Evolutionary conservation across 2,888 invertebrate species (phyloP), one percentile per base, ranked within the genome.

Genomic region (Epistrophe eligans): DNA sequence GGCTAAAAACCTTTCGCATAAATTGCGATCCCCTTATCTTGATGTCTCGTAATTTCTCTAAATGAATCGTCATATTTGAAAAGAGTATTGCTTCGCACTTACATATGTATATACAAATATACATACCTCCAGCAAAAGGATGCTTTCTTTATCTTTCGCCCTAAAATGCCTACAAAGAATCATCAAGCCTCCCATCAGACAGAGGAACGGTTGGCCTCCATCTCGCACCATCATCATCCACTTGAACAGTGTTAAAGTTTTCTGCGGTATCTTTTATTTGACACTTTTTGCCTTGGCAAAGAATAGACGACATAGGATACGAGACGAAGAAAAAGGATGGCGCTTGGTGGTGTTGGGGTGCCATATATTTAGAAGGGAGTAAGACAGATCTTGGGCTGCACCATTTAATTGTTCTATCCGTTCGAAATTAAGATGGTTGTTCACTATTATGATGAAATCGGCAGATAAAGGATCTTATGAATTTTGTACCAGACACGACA

Each of bases 21-120:
- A 87, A 87, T 83, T 83, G 71, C 66, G 17, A 83, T 58, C 83
- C 87, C 83, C 72, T 87, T 87, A 87, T 87, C 83, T 72, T 19
- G 62, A 74, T 79, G 87, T 66, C 87, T 83, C 83, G 83, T 83
- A 87, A 87, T 83, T 87, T 79, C 79, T 74, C 79, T 83, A 87
- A 87, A 87, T 83, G 87, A 87, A 87, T 87, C 87, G 87, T 87
- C 87, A 87, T 87, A 87, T 83, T 79, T 76, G 83, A 76, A 79
- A 79, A 70, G 55, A 70, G 67, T 57, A 74, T 70, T 70, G 13
- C 43, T 70, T n/a, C 45, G 32, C 19, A 48, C 48, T 48, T 48
- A 43, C 15, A 4, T 40, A 40, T 4, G 4, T 38, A n/a, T 9
- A 45, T 9, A 45, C 45, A n/a, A 24, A 24, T 24, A 24, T 24